Evolutionary conservation across 2,888 invertebrate genomes (phyloP).

Genomic region (Melangyna quadrimaculata): DNA sequence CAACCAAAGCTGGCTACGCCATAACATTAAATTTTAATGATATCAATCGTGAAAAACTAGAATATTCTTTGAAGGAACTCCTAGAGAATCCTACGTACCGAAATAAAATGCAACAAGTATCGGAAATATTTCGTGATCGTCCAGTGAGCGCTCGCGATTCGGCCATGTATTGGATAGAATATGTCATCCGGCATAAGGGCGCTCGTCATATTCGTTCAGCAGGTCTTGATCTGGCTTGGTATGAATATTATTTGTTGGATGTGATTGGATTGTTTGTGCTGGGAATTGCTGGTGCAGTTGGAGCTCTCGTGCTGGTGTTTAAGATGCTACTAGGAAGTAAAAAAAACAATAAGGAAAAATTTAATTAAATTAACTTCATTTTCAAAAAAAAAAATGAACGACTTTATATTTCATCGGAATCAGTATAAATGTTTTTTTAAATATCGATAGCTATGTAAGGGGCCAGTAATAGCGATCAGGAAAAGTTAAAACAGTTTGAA

Average conservation of each 20-base stretch:
- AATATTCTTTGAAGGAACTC: slow-evolving; percentile 78
- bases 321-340: background rate
- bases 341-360: slow-evolving; percentile 5
- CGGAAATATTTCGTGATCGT: slow-evolving; percentile 79
- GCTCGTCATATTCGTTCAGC: slow-evolving; percentile 79
- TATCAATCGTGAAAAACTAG: slow-evolving; percentile 76
- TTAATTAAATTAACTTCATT: too few relatives aligned
- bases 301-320: background rate
- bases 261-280: slow-evolving; percentile 74
- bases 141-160: slow-evolving; percentile 77
- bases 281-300: slow-evolving; percentile 72
- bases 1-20: slow-evolving; percentile 78
- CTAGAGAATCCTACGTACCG: slow-evolving; percentile 78
- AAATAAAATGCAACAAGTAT: slow-evolving; percentile 76
- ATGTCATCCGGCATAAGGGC: slow-evolving; percentile 80
- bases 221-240: slow-evolving; percentile 79
- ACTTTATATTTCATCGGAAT: too few relatives aligned
- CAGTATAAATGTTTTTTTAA: too few relatives aligned
- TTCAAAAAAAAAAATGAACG: too few relatives aligned
- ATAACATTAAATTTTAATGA: slow-evolving; percentile 78
- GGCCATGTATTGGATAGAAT: slow-evolving; percentile 81
- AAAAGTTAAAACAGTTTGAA: too few relatives aligned
- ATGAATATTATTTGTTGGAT: slow-evolving; percentile 80
- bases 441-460: too few relatives aligned
- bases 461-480: too few relatives aligned